Conservation (phyloP, 2,888 invertebrate genomes). For the Drosophila eohydei region DNA sequence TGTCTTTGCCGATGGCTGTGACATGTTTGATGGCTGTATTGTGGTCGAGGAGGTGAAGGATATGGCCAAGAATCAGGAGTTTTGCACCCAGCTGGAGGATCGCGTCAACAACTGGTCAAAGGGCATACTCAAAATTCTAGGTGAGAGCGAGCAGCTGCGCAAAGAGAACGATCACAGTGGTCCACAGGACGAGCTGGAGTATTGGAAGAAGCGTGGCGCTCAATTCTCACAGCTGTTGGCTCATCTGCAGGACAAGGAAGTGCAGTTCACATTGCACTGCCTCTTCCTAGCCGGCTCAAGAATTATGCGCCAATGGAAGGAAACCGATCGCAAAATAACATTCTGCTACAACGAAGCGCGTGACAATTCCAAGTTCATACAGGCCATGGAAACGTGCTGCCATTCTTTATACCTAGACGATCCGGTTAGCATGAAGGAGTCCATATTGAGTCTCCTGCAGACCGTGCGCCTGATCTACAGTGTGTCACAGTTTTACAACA, state of each 20-base stretch:
- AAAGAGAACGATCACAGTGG: slow-evolving; percentile 96
- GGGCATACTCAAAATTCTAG: slow-evolving; percentile 92
- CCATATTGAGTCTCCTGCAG: slow-evolving; percentile 94
- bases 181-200: slow-evolving; percentile 97
- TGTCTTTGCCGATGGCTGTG: slow-evolving; percentile 90
- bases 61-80: slow-evolving; percentile 88
- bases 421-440: slow-evolving; percentile 96
- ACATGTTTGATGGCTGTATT: slow-evolving; percentile 87
- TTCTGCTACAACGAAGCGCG: slow-evolving; percentile 98
- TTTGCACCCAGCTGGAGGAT: slow-evolving; percentile 89
- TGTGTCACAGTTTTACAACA: slow-evolving; percentile 98
- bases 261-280: slow-evolving; percentile 91
- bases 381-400: slow-evolving; percentile 97
- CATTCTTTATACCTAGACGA: slow-evolving; percentile 96
- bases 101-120: slow-evolving; percentile 92
- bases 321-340: slow-evolving; percentile 95
- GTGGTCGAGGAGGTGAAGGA: slow-evolving; percentile 89
- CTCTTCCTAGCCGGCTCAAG: slow-evolving; percentile 91
- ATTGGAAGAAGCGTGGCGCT: slow-evolving; percentile 97
- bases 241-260: slow-evolving; percentile 91
- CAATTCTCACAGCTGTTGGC: slow-evolving; percentile 95
- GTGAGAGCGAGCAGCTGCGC: slow-evolving; percentile 96
- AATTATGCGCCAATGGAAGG: slow-evolving; percentile 92
- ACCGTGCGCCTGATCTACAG: slow-evolving; percentile 97
- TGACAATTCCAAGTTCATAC: slow-evolving; percentile 97